Evolutionary conservation across 2,113 vertebrate species (phyloP).

Genomic region (Notothenia coriiceps): DNA sequence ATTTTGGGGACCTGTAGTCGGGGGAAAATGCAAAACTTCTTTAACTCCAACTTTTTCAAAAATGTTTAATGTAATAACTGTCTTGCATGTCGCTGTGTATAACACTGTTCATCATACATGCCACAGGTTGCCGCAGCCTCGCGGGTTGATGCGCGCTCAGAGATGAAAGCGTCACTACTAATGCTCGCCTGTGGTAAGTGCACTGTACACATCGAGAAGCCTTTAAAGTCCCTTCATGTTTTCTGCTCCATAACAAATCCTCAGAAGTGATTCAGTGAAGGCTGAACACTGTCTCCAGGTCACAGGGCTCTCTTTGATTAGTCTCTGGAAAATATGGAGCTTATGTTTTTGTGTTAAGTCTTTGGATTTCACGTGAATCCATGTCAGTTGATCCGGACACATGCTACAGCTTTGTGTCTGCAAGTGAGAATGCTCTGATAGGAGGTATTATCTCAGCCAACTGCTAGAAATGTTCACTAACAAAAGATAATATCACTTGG

Average conservation of each 20-base stretch:
- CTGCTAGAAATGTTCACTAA: neutral
- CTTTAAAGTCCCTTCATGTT: slow-evolving; percentile 44
- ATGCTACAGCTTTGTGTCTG: too few relatives aligned
- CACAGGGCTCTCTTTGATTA: slow-evolving; percentile 49
- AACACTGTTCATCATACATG: neutral
- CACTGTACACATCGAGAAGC: slow-evolving; percentile 1
- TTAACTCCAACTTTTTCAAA: too few relatives aligned
- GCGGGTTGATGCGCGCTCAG: slow-evolving; percentile 39
- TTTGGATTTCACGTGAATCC: neutral
- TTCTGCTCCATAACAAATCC: slow-evolving; percentile 37
- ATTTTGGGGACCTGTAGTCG: too few relatives aligned
- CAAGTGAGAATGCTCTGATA: neutral
- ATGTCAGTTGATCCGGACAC: neutral
- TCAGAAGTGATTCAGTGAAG: slow-evolving; percentile 48
- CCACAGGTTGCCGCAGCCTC: slow-evolving; percentile 40
- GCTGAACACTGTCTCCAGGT: slow-evolving; percentile 41
- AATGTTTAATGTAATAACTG: too few relatives aligned
- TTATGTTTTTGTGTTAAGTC: neutral
- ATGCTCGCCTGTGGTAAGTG: slow-evolving; percentile 75
- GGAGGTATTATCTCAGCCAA: neutral
- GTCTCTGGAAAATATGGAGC: slow-evolving; percentile 21
- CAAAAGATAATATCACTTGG: neutral
- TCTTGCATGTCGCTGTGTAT: neutral
- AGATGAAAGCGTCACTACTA: slow-evolving; percentile 68
- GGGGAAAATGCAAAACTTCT: neutral